These are phyloP conservation scores for Argyrosomus japonicus DNA, from an alignment of 2,113 vertebrate species.

Conservation along the genomic window DNA sequence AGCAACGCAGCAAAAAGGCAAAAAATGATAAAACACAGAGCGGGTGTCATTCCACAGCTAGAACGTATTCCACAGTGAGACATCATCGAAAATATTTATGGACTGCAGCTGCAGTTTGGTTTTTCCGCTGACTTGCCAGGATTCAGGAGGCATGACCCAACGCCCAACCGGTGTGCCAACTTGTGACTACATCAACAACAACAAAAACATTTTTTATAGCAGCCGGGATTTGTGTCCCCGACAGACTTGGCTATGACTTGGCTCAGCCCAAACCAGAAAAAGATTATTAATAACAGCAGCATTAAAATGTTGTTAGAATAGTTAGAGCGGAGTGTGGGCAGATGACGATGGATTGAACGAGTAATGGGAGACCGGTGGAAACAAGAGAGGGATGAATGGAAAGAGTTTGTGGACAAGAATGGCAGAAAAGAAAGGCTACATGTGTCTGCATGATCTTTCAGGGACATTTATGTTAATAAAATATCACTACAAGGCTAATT, in stretches of 20 bases:
- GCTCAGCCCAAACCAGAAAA: neutral
- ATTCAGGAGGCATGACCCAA: conserved; percentile 47
- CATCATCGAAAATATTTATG: conserved; percentile 62
- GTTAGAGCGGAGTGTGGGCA: too few relatives aligned
- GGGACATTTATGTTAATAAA: neutral
- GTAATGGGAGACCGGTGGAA: conserved; percentile 13
- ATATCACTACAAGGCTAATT: neutral
- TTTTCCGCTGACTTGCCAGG: conserved; percentile 54
- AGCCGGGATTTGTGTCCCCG: neutral
- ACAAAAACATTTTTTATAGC: conserved; percentile 6
- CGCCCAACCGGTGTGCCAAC: conserved; percentile 8
- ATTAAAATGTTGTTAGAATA: neutral
- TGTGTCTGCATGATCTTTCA: neutral
- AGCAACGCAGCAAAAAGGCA: neutral
- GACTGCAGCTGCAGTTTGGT: conserved; percentile 60
- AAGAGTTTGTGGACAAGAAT: neutral
- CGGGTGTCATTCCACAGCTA: conserved; percentile 58
- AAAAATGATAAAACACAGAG: conserved; percentile 41
- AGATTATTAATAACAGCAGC: neutral
- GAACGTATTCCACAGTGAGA: conserved; percentile 41
- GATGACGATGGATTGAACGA: neutral
- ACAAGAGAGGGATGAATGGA: neutral
- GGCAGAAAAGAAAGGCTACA: neutral
- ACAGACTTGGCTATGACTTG: neutral
- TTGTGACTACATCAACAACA: conserved; percentile 37